phyloP scores from a whole-genome alignment of 2,888 invertebrate species.

The Idaea straminata region DNA sequence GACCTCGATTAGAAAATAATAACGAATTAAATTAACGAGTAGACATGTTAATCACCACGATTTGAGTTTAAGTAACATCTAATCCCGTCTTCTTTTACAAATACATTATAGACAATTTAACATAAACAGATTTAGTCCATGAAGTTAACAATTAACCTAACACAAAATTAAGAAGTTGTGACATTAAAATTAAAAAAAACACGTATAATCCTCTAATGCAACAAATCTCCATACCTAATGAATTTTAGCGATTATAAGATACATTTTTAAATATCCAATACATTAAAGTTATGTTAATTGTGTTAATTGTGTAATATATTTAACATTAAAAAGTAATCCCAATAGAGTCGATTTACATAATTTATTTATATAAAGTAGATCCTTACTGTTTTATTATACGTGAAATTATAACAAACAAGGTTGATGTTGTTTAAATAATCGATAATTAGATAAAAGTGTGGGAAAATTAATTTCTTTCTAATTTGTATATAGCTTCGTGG shows the following conservation, averaged over 20 bases:
- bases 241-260: neutral
- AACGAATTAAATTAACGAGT: conserved; percentile 46
- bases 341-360: neutral
- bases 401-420: neutral
- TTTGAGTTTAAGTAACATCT: neutral
- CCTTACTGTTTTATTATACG: conserved; percentile 1
- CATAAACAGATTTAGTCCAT: neutral
- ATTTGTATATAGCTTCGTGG: conserved; percentile 4
- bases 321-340: neutral
- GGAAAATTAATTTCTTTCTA: neutral
- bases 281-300: neutral
- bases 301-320: neutral
- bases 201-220: conserved; percentile 14
- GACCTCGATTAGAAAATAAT: conserved; percentile 54
- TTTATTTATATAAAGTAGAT: neutral
- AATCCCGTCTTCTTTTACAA: neutral
- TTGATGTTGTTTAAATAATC: neutral
- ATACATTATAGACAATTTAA: neutral
- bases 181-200: conserved; percentile 27
- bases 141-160: neutral
- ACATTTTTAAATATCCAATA: neutral
- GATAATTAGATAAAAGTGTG: conserved; percentile 1
- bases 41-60: conserved; percentile 46
- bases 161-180: neutral
- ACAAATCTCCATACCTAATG: conserved; percentile 6